These are phyloP conservation scores for Atherinosoma microstoma DNA, from an alignment of 2,797 vertebrate genomes.

Conservation along the genomic window DNA sequence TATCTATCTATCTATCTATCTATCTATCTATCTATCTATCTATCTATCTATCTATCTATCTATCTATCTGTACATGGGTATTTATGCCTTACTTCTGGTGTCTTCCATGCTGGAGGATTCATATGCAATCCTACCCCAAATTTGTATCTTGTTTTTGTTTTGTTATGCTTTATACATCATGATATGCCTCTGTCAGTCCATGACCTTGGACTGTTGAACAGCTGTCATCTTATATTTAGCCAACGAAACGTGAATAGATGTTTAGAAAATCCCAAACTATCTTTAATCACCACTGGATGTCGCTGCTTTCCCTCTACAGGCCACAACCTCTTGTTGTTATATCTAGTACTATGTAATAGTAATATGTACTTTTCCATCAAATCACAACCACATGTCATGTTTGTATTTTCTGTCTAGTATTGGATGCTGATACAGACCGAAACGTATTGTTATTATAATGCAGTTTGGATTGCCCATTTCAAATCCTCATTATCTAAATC, in stretches of 20 bases:
- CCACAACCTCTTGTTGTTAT: conserved; percentile 12
- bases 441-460: neutral
- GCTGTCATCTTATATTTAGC: neutral
- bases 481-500: conserved; percentile 10
- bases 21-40: no score
- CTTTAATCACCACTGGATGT: conserved; percentile 51
- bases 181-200: neutral
- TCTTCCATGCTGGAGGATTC: neutral
- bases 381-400: neutral
- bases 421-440: conserved; percentile 14
- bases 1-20: no score
- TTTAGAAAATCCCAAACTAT: neutral
- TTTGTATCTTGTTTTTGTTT: neutral
- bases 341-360: no score
- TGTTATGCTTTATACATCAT: conserved; percentile 11
- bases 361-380: conserved; percentile 20
- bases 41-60: no score
- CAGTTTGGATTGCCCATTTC: conserved; percentile 28
- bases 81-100: neutral
- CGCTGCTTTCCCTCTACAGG: conserved; percentile 23
- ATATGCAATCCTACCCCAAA: neutral
- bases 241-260: neutral
- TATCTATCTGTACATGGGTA: neutral
- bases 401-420: conserved; percentile 14
- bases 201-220: neutral